Conservation (phyloP, 2,888 invertebrate genomes). For the Lysandra coridon region DNA sequence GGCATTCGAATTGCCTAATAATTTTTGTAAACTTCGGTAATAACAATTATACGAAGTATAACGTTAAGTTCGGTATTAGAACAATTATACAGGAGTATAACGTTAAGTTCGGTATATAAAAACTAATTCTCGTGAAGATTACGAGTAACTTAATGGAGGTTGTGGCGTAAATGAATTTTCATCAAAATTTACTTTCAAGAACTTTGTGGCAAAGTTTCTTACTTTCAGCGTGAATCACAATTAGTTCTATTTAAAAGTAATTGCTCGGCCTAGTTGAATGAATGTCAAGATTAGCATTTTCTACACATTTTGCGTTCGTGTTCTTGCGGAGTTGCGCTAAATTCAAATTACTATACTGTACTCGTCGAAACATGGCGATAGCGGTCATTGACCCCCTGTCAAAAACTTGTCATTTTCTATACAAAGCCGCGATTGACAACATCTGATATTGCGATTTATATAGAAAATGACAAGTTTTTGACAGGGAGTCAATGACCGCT, state of each 20-base stretch:
- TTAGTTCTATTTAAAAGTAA: slow-evolving; percentile 11
- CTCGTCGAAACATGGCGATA: too few relatives aligned
- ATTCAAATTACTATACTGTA: not conserved
- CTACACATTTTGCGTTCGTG: not conserved
- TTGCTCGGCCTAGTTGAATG: slow-evolving; percentile 12
- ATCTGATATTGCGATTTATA: too few relatives aligned
- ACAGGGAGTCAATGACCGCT: too few relatives aligned
- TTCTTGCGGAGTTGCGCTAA: not conserved
- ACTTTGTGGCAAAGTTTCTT: slow-evolving; percentile 1
- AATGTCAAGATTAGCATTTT: slow-evolving; percentile 17
- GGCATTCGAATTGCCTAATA: not conserved
- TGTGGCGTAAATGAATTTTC: slow-evolving; percentile 12
- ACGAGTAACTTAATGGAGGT: not conserved
- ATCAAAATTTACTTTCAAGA: slow-evolving; percentile 20
- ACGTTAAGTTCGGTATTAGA: not conserved
- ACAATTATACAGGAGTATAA: not conserved
- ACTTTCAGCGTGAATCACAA: slow-evolving; percentile 19
- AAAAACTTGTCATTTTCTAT: too few relatives aligned
- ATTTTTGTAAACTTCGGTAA: not conserved
- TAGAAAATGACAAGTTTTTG: too few relatives aligned
- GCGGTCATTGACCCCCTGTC: too few relatives aligned
- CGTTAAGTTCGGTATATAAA: slow-evolving; percentile 1
- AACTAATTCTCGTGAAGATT: slow-evolving; percentile 14
- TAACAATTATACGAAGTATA: not conserved
- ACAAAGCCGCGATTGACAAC: too few relatives aligned